Conservation (phyloP, 2,888 invertebrate genomes). For the Phlogophora meticulosa region DNA sequence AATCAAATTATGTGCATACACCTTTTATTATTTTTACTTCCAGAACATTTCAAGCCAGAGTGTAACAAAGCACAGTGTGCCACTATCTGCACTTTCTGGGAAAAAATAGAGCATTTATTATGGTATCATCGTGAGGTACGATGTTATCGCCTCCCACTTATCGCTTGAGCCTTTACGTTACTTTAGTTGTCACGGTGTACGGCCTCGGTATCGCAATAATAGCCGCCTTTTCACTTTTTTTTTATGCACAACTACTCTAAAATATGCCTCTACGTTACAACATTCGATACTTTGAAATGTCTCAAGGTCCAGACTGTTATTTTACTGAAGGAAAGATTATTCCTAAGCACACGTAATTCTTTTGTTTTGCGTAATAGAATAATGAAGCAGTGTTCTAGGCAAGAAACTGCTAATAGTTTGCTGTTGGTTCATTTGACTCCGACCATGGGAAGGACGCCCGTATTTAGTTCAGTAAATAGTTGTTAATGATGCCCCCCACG, state of each 20-base stretch:
- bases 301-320: slow-evolving; percentile 64
- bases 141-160: slow-evolving; percentile 52
- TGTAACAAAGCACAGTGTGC: slow-evolving; percentile 33
- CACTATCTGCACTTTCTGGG: slow-evolving; percentile 27
- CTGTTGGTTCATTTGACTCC: slow-evolving; percentile 32
- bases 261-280: slow-evolving; percentile 72
- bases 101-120: slow-evolving; percentile 33
- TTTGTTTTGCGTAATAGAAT: slow-evolving; percentile 54
- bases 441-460: slow-evolving; percentile 51
- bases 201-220: slow-evolving; percentile 74
- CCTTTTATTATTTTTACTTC: neutral
- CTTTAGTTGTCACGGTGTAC: slow-evolving; percentile 73
- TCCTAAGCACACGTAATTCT: slow-evolving; percentile 47
- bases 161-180: slow-evolving; percentile 55
- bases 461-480: slow-evolving; percentile 13
- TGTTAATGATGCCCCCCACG: slow-evolving; percentile 32
- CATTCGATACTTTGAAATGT: slow-evolving; percentile 65
- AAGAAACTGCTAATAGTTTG: slow-evolving; percentile 26
- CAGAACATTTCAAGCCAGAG: neutral
- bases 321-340: slow-evolving; percentile 58
- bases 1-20: neutral
- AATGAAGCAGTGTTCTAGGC: slow-evolving; percentile 26
- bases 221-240: slow-evolving; percentile 75
- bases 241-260: slow-evolving; percentile 72
- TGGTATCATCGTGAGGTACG: slow-evolving; percentile 35